Base-by-base conservation (phyloP, 2,888 invertebrate genomes). In the Dioctria rufipes region DNA sequence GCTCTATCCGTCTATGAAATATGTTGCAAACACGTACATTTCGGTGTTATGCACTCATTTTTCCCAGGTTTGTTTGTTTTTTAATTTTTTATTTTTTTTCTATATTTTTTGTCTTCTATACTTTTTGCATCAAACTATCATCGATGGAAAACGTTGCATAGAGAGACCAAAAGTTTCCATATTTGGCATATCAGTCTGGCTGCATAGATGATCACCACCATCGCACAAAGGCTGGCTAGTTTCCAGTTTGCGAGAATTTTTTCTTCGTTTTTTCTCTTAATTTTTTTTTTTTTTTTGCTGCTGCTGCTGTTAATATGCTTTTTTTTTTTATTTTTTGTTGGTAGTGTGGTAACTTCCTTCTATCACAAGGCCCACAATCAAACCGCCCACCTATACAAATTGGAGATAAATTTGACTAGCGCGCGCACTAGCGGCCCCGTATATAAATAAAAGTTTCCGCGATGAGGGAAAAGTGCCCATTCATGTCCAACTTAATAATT, bases 11-110 rank as follows among this genome's bases (percentile, higher is more conserved):
- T 51, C 51, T 51, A 49, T 46, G 51, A 51, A 51, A 69, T 51
- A 51, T 69, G 69, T 51, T 69, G 69, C 69, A 69, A 69, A 69
- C 49, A 25, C 25, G 51, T 51, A 69, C 69, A 51, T 69, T 69
- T 51, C 37, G 25, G 25, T 25, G 69, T 11, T 69, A 51, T 69
- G 49, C 51, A 51, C 69, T 43, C 69, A 25, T 25, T 51, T 43
- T 51, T 51, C 39, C 61, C 54, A 54, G 54, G 11, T 54, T 4
- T 4, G 5, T 46, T 46, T 46, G 1, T 46, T 46, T 46, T 46
- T 25, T 25, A 25, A 25, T 25, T 25, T 25, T 46, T 46, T 46
- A 46, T 54, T 11, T 25, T 11, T 25, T 25, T 25, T 25, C 25
- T 25, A 25, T 25, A 25, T 25, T 25, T 54, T 54, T 54, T 11